phyloP scores from a whole-genome alignment of 2,113 vertebrate genomes.

The Mellivora capensis region DNA sequence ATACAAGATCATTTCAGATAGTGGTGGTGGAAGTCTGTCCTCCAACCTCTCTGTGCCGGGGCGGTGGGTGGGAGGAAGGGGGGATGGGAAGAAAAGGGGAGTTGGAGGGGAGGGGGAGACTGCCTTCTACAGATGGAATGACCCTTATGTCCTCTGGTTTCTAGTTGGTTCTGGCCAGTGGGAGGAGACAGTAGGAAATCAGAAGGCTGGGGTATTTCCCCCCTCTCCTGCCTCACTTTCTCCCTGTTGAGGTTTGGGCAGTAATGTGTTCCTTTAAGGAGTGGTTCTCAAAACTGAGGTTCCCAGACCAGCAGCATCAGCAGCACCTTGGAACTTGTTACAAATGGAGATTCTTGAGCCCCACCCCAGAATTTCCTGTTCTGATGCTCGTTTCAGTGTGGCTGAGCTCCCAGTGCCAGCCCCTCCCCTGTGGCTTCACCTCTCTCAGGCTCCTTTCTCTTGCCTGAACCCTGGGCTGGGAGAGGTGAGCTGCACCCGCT shows the following conservation, averaged over 20 bases:
- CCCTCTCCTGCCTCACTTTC: not conserved
- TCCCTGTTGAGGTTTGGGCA: not conserved
- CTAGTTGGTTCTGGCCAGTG: not conserved
- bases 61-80: no score
- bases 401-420: not conserved
- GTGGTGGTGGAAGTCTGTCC: not conserved
- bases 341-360: not conserved
- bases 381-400: not conserved
- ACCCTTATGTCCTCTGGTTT: not conserved
- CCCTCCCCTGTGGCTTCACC: not conserved
- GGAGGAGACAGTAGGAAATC: not conserved
- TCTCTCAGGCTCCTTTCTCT: not conserved
- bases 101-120: not conserved
- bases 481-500: no score
- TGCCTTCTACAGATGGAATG: accelerated
- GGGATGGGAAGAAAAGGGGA: no score
- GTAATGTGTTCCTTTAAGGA: not conserved
- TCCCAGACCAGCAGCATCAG: not conserved
- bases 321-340: not conserved
- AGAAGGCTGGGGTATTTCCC: no score
- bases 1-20: not conserved
- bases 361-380: not conserved
- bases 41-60: not conserved
- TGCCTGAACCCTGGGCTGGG: not conserved
- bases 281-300: not conserved